Evolutionary conservation across 2,888 invertebrate genomes (phyloP).

Genomic region (Trimorus sp.): DNA sequence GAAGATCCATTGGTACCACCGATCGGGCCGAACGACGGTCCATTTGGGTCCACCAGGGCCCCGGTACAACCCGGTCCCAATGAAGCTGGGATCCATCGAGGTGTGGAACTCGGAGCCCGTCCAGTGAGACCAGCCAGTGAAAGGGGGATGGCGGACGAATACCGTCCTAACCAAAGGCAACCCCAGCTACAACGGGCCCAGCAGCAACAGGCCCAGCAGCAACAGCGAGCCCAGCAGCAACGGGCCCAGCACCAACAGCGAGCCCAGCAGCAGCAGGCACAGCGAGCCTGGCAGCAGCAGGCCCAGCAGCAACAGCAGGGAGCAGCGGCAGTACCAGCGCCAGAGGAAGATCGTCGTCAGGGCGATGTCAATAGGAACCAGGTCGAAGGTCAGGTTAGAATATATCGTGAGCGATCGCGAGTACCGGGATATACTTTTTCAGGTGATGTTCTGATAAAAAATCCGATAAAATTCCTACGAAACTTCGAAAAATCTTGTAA

Average conservation of each 20-base stretch:
- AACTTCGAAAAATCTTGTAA: background rate
- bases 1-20: background rate
- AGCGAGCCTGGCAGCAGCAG: background rate
- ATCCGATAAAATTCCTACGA: background rate
- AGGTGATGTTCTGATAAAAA: background rate
- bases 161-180: background rate
- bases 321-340: no score
- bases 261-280: slow-evolving; percentile 1
- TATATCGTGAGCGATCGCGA: background rate
- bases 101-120: no score
- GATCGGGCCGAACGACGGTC: background rate
- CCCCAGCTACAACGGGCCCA: background rate
- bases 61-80: no score
- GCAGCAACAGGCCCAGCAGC: slow-evolving; percentile 1
- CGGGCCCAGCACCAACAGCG: background rate
- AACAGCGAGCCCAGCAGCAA: background rate
- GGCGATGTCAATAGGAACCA: no score
- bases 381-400: background rate
- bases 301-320: background rate
- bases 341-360: no score
- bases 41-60: no score
- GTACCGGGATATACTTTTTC: background rate
- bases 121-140: background rate
- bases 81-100: no score
- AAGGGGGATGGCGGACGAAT: background rate